A percentile compares a stretch with the other conserved stretches of the same genome.
phyloP scores from a whole-genome alignment of 1,140 invertebrate genomes.

The Scaptomyza graminum region DNA sequence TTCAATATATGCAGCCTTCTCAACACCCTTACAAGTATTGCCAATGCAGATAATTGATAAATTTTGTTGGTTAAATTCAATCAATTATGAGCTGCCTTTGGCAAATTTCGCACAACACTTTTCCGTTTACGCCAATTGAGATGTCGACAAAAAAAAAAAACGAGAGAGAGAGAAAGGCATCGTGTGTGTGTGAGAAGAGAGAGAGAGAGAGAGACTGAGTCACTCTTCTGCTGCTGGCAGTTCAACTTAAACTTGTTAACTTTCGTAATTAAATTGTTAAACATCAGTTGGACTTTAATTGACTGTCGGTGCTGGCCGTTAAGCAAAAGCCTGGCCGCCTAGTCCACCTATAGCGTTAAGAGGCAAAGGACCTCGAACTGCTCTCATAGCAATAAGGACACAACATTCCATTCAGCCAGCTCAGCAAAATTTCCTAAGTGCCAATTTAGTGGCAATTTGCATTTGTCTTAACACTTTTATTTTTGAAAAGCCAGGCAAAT shows the following conservation, averaged over 20 bases:
- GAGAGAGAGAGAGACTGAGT: not conserved
- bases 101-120: slow-evolving; percentile 44
- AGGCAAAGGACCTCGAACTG: slow-evolving; percentile 4
- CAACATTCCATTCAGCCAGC: slow-evolving; percentile 46
- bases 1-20: not conserved
- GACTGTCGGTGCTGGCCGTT: slow-evolving; percentile 54
- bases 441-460: slow-evolving; percentile 79
- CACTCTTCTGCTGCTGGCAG: slow-evolving; percentile 24
- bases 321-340: slow-evolving; percentile 1
- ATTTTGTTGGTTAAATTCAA: slow-evolving; percentile 20
- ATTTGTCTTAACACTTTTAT: slow-evolving; percentile 72
- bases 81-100: slow-evolving; percentile 13
- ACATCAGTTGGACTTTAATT: slow-evolving; percentile 80
- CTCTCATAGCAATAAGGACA: slow-evolving; percentile 30
- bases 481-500: slow-evolving; percentile 24
- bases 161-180: not conserved
- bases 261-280: slow-evolving; percentile 81
- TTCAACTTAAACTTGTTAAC: slow-evolving; percentile 75
- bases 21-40: slow-evolving; percentile 9
- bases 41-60: slow-evolving; percentile 1
- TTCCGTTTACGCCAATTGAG: slow-evolving; percentile 28
- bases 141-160: slow-evolving; percentile 1
- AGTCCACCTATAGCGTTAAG: not conserved
- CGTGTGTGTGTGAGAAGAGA: not conserved
- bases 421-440: slow-evolving; percentile 79